phyloP scores from a whole-genome alignment of 2,797 vertebrate species.

The Chrysolophus pictus region DNA sequence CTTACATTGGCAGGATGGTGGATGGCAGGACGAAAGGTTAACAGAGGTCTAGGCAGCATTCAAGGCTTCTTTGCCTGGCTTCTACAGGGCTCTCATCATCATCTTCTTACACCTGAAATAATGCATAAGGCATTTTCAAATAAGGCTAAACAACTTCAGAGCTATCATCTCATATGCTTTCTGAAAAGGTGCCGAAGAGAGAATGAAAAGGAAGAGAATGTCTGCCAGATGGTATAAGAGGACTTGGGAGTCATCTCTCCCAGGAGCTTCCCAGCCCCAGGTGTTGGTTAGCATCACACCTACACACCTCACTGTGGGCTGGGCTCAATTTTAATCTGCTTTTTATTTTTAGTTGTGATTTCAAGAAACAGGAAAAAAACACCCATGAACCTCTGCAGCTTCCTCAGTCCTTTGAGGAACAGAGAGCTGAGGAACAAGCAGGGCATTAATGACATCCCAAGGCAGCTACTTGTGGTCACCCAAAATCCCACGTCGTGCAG shows the following conservation, averaged over 20 bases:
- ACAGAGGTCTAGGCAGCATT: not conserved
- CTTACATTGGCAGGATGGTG: not conserved
- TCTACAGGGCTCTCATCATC: not conserved
- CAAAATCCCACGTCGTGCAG: not conserved
- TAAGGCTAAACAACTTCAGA: not conserved
- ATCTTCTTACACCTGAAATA: not conserved
- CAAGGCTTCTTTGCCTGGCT: not conserved
- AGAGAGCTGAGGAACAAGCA: not conserved
- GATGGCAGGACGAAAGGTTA: not conserved
- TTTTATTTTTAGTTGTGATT: conserved; percentile 23
- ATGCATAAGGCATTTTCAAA: not conserved
- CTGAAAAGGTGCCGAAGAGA: conserved; percentile 16
- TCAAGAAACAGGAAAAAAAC: not conserved
- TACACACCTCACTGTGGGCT: not conserved
- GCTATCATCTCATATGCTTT: not conserved
- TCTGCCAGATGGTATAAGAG: not conserved
- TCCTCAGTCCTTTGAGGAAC: not conserved
- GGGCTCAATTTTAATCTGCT: not conserved
- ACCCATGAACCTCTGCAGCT: not conserved
- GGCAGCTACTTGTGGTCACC: not conserved
- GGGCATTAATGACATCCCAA: not conserved
- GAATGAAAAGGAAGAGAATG: not conserved
- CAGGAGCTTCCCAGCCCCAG: conserved; percentile 1
- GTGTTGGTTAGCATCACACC: conserved; percentile 48
- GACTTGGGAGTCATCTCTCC: not conserved